A percentile compares a stretch with the other conserved stretches of the same genome.
Conservation (phyloP, 2,888 invertebrate species). For the Bombylius major region DNA sequence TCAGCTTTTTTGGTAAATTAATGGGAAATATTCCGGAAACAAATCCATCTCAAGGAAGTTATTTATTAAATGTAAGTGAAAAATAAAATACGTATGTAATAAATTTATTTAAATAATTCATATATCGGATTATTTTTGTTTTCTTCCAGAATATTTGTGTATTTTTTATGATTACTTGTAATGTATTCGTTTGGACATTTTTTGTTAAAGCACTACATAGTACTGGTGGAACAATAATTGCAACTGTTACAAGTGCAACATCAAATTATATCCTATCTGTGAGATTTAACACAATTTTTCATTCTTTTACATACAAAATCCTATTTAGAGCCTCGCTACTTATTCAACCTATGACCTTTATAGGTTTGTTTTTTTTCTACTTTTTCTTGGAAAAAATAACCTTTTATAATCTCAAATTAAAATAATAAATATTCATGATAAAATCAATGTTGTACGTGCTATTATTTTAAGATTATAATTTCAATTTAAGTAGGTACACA, state of each 20-base stretch:
- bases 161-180: conserved; percentile 42
- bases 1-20: conserved; percentile 48
- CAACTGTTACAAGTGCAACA: conserved; percentile 46
- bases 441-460: no score
- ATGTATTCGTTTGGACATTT: conserved; percentile 44
- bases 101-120: no score
- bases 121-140: not conserved
- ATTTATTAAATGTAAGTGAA: not conserved
- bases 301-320: no score
- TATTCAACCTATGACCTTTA: no score
- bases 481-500: no score
- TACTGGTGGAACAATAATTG: conserved; percentile 42
- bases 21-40: conserved; percentile 21
- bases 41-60: not conserved
- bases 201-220: conserved; percentile 46
- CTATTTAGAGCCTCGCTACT: no score
- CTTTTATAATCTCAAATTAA: no score
- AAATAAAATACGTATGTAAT: no score
- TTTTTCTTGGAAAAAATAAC: no score
- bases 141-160: conserved; percentile 34
- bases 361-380: no score
- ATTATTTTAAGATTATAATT: no score
- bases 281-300: conserved; percentile 9
- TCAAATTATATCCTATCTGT: conserved; percentile 49
- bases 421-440: no score